Evolutionary conservation across 1,140 invertebrate genomes (phyloP).

Genomic region (Drosophila burlai): DNA sequence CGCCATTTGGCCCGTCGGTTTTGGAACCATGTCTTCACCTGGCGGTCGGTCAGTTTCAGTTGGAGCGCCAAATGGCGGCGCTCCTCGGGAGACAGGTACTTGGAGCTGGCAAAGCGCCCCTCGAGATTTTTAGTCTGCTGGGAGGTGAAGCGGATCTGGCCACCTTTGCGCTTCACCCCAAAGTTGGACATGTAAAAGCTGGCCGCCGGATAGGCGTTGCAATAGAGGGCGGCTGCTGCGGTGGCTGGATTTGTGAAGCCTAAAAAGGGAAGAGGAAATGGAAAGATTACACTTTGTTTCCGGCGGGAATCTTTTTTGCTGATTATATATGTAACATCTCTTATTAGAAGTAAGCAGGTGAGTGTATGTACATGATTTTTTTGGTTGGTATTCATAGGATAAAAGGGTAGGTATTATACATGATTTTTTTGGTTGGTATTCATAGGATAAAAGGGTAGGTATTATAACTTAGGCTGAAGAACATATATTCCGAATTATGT

Average conservation of each 20-base stretch:
- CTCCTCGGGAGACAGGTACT: conserved; percentile 93
- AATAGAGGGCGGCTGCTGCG: conserved; percentile 78
- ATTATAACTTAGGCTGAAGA: background rate
- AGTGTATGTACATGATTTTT: background rate
- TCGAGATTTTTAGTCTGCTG: conserved; percentile 92
- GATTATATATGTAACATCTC: too few relatives aligned
- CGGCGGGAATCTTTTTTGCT: too few relatives aligned
- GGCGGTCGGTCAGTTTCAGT: conserved; percentile 91
- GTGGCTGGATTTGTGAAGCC: conserved; percentile 69
- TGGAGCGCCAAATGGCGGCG: conserved; percentile 90
- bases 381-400: too few relatives aligned
- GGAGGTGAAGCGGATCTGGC: conserved; percentile 92
- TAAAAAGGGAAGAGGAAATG: conserved; percentile 9
- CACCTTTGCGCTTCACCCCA: conserved; percentile 89
- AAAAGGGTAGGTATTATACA: background rate
- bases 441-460: background rate
- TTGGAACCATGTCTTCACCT: conserved; percentile 95
- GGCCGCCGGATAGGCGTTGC: conserved; percentile 76
- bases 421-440: too few relatives aligned
- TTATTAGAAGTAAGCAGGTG: background rate
- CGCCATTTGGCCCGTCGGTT: conserved; percentile 93
- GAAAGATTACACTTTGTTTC: background rate
- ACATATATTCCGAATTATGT: too few relatives aligned
- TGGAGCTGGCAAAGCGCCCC: conserved; percentile 90
- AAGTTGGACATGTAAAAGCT: conserved; percentile 84